Base-by-base conservation (phyloP, 2,113 vertebrate species). In the Hirundichthys speculiger region DNA sequence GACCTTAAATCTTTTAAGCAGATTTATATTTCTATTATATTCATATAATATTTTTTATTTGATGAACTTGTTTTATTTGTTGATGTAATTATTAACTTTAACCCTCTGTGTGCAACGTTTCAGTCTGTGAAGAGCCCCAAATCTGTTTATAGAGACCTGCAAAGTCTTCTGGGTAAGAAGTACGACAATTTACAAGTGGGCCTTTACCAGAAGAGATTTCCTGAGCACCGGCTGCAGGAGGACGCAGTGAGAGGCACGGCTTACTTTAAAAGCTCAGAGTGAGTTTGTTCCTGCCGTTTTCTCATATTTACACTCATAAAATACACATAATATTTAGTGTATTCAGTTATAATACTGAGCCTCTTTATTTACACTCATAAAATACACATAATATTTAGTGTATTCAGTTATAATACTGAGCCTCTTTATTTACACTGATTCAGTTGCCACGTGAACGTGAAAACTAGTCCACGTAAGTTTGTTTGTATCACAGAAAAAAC, bases 41-140 rank as follows among this genome's bases (percentile, higher is more conserved):
- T 34, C 30, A 34, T 34, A 5, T 15, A n/a, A 43, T 43, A 41
- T 15, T 41, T 15, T 43, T n/a, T n/a, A n/a, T n/a, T n/a, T n/a
- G n/a, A n/a, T n/a, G n/a, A n/a, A n/a, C n/a, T n/a, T n/a, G n/a
- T n/a, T n/a, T n/a, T n/a, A n/a, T n/a, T n/a, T n/a, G n/a, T n/a
- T n/a, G n/a, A 19, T 21, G 9, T 14, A 11, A 22, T 14, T 4
- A 13, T 12, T 66, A 79, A 21, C 5, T 57, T 11, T 19, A 14
- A 21, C 0, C 3, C 45, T 1, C 12, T 45, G 4, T 72, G 4
- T 11, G 6, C 11, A 4, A 13, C 18, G n/a, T 56, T 75, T 38
- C 87, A 99, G 98, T 94, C 96, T 22, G 94, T 98, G 69, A 98
- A 96, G 91, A 97, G 89, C 18, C 97, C 98, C 18, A 96, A 93